A percentile compares a stretch with the other conserved stretches of the same genome.
Evolutionary conservation across 2,888 invertebrate genomes (phyloP).

Genomic region (Pachydiplax longipennis): DNA sequence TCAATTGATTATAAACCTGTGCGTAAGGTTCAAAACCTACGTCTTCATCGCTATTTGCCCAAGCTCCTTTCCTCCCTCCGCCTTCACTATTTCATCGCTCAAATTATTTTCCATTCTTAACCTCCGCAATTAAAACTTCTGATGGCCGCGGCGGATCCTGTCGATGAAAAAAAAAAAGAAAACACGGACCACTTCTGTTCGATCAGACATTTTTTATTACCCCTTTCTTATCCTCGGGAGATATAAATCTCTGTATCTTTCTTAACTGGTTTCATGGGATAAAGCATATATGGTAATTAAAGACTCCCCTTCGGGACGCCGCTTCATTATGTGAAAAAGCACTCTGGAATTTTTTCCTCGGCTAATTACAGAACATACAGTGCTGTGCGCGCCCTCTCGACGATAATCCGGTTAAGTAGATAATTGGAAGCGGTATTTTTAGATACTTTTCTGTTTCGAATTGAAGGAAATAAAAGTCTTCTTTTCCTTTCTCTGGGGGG

Average conservation of each 20-base stretch:
- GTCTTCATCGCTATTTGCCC: background rate
- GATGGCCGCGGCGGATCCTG: slow-evolving; percentile 5
- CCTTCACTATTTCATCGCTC: background rate
- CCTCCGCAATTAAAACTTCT: slow-evolving; percentile 22
- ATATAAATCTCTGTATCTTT: slow-evolving; percentile 31
- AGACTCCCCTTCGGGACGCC: background rate
- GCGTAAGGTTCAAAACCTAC: no score
- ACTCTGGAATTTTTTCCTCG: background rate
- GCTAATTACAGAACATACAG: slow-evolving; percentile 38
- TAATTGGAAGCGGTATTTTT: slow-evolving; percentile 3
- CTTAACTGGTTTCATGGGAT: slow-evolving; percentile 8
- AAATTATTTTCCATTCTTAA: background rate
- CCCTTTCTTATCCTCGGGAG: background rate
- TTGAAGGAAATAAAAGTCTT: no score
- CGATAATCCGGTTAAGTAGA: slow-evolving; percentile 20
- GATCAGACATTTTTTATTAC: slow-evolving; percentile 12
- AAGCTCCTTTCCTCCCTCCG: background rate
- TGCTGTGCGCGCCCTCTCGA: background rate
- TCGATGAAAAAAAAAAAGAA: background rate
- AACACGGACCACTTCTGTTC: background rate
- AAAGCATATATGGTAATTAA: slow-evolving; percentile 39
- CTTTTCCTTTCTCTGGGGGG: no score
- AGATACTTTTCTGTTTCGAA: background rate
- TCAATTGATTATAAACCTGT: no score
- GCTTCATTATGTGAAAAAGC: slow-evolving; percentile 2